Base-by-base conservation (phyloP, 1,140 invertebrate genomes). In the Tyrophagus putrescentiae region DNA sequence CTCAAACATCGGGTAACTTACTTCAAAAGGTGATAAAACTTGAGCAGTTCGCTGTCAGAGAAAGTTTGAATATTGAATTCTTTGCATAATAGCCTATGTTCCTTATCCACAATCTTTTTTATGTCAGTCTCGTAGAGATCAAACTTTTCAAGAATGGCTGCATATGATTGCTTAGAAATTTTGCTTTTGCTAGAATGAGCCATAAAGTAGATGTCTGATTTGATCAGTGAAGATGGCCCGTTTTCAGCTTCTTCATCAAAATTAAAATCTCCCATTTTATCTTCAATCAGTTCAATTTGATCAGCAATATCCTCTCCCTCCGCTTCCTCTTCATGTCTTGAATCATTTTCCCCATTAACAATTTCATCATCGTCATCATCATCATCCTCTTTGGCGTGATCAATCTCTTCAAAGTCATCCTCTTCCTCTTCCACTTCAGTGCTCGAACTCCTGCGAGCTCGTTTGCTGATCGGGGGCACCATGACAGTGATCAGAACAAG, bases 61-160 rank as follows among this genome's bases (percentile, higher is more conserved):
- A 16, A 16, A 29, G 5, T 29, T 45, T 18, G 21, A 13, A 25
- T 31, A 6, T 16, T 61, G 16, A 62, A 28, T n/a, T 60, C 21
- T 16, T 53, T 57, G 9, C 41, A 56, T 60, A 57, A 7, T 16
- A 21, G 6, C 25, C n/a, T 56, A 60, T 23, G 32, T 58, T 60
- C 21, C 9, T 27, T 7, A 42, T 58, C 39, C 18, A 57, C 32
- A 13, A 60, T 53, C 23, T 21, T 5, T n/a, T 60, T 57, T 25
- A 53, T 57, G 9, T 57, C 50, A 9, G 50, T 13, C 57, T 57
- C 21, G 16, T 60, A 11, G 16, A 60, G 44, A 58, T 53, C 58
- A 53, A 57, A 60, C 9, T 16, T 16, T 16, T 60, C 45, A n/a
- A 60, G 23, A 36, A 57, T 7, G 9, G 45, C 31, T 7, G 45